phyloP scores from a whole-genome alignment of 2,888 invertebrate genomes.

The Eupeodes luniger region DNA sequence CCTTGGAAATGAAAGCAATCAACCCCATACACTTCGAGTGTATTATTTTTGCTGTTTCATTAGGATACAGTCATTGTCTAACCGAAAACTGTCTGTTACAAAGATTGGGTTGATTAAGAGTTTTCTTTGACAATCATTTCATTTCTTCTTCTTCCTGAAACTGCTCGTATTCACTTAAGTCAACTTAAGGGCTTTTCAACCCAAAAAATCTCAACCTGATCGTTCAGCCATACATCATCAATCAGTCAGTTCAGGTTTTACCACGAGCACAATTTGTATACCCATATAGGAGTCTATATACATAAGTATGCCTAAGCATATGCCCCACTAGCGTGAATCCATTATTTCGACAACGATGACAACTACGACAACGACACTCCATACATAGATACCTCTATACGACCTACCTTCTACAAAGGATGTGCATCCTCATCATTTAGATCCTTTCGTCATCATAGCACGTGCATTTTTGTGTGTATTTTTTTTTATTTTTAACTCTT shows the following conservation, averaged over 20 bases:
- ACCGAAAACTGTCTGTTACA: slow-evolving; percentile 1
- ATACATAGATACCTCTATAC: no score
- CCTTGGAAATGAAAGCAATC: no score
- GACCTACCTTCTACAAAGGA: slow-evolving; percentile 8
- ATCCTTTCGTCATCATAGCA: slow-evolving; percentile 36
- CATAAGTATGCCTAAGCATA: neutral
- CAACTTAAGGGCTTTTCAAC: neutral
- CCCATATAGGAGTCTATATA: no score
- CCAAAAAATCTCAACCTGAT: slow-evolving; percentile 27
- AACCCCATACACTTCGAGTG: no score
- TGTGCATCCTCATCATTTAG: slow-evolving; percentile 20
- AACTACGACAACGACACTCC: slow-evolving; percentile 22
- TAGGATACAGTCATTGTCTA: no score
- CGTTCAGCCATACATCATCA: slow-evolving; percentile 57
- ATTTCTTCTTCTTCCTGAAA: neutral
- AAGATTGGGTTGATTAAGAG: neutral
- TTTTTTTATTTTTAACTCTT: neutral
- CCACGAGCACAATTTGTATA: slow-evolving; percentile 49
- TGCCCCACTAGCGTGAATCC: slow-evolving; percentile 17
- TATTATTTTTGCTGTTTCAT: neutral
- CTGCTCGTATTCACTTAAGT: neutral
- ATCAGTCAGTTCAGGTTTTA: slow-evolving; percentile 52
- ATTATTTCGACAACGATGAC: slow-evolving; percentile 31
- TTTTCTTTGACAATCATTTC: neutral
- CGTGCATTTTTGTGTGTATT: slow-evolving; percentile 37